Percentiles rank a stretch among this genome's conserved stretches.
phyloP scores from a whole-genome alignment of 2,888 invertebrate species.

The Osedax frankpressi region DNA sequence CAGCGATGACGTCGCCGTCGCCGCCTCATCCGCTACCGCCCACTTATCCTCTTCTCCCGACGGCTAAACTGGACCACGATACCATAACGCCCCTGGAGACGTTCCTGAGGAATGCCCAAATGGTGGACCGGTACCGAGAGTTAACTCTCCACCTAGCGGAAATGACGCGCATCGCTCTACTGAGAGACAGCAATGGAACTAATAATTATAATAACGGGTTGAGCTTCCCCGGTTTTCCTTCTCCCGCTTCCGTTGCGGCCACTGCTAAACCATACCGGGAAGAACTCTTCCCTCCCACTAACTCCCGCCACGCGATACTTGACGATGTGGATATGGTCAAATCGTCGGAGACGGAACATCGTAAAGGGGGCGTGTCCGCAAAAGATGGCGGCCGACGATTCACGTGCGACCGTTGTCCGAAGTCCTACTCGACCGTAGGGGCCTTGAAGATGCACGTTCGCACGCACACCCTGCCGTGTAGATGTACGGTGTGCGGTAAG shows the following conservation, averaged over 20 bases:
- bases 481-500: constrained; percentile 87
- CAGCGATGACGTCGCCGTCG: constrained; percentile 4
- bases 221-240: neutral
- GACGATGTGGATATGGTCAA: no score
- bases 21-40: neutral
- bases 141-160: neutral
- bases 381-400: constrained; percentile 57
- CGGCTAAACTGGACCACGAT: constrained; percentile 1
- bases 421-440: constrained; percentile 83
- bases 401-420: constrained; percentile 88
- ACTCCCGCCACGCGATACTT: neutral
- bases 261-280: neutral
- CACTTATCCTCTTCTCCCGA: neutral
- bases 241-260: neutral
- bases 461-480: constrained; percentile 91
- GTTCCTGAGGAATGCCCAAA: neutral
- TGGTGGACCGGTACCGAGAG: neutral
- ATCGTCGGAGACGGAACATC: no score
- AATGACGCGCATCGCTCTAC: neutral
- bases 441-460: constrained; percentile 97
- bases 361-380: neutral
- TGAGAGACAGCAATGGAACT: neutral
- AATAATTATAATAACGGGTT: no score
- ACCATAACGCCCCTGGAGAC: neutral
- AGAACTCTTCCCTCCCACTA: neutral